These are phyloP conservation scores for Myanophis thanlyinensis DNA, from an alignment of 2,113 vertebrate genomes.

Conservation along the genomic window DNA sequence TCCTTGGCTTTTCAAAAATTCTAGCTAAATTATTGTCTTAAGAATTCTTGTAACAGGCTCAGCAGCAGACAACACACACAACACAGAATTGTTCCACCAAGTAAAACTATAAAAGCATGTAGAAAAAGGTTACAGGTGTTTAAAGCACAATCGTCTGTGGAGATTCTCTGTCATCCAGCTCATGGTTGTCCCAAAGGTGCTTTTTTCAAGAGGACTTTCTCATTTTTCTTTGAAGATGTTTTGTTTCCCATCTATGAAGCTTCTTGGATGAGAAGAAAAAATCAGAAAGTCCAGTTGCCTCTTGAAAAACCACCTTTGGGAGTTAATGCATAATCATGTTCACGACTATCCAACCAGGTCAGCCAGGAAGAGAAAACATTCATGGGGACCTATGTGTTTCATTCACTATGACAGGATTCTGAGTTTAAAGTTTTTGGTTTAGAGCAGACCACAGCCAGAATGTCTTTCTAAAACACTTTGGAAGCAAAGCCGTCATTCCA, in stretches of 20 bases:
- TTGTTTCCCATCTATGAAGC: too few species aligned
- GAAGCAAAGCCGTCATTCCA: neutral
- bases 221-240: too few species aligned
- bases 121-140: neutral
- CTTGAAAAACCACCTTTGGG: too few species aligned
- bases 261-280: too few species aligned
- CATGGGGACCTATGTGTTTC: neutral
- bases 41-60: neutral
- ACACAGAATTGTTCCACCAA: neutral
- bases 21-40: neutral
- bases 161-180: too few species aligned
- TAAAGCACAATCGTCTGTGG: neutral
- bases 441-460: neutral
- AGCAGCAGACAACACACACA: neutral
- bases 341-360: neutral
- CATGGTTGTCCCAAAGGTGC: too few species aligned
- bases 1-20: neutral
- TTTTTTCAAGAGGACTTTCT: too few species aligned
- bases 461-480: too few species aligned
- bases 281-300: too few species aligned
- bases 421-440: neutral
- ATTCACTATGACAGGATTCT: too few species aligned
- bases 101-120: neutral
- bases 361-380: neutral
- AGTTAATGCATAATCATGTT: neutral